A percentile compares a stretch with the other conserved stretches of the same genome.
Evolutionary conservation across 2,888 invertebrate species (phyloP).

Genomic region (Cordilura impudica): DNA sequence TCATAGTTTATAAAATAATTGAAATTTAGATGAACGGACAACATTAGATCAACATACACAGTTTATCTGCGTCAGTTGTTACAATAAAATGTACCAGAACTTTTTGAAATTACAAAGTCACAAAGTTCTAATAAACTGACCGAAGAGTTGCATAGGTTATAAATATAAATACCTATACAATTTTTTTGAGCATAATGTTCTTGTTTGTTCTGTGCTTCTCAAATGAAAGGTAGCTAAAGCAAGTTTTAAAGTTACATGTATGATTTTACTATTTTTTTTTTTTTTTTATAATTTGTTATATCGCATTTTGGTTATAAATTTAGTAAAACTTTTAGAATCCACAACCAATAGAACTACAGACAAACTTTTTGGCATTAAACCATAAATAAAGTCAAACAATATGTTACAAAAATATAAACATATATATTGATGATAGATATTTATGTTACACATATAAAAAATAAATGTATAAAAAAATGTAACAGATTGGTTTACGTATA

Average conservation of each 20-base stretch:
- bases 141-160: no score
- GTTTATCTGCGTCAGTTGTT: no score
- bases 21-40: no score
- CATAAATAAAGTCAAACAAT: constrained; percentile 50
- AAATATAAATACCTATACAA: no score
- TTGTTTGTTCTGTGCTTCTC: background rate
- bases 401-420: constrained; percentile 6
- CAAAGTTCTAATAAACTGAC: no score
- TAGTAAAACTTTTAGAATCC: constrained; percentile 1
- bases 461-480: background rate
- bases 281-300: constrained; percentile 15
- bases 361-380: constrained; percentile 44
- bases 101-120: no score
- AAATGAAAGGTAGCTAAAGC: constrained; percentile 8
- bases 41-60: no score
- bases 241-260: constrained; percentile 1
- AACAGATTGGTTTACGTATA: background rate
- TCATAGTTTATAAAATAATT: no score
- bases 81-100: no score
- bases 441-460: background rate
- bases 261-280: constrained; percentile 4
- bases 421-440: constrained; percentile 1
- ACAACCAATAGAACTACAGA: no score
- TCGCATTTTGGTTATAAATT: constrained; percentile 33
- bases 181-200: no score